Percentiles rank a stretch among this genome's conserved stretches.
Conservation (phyloP, 2,113 vertebrate genomes). For the Aphyosemion australe region DNA sequence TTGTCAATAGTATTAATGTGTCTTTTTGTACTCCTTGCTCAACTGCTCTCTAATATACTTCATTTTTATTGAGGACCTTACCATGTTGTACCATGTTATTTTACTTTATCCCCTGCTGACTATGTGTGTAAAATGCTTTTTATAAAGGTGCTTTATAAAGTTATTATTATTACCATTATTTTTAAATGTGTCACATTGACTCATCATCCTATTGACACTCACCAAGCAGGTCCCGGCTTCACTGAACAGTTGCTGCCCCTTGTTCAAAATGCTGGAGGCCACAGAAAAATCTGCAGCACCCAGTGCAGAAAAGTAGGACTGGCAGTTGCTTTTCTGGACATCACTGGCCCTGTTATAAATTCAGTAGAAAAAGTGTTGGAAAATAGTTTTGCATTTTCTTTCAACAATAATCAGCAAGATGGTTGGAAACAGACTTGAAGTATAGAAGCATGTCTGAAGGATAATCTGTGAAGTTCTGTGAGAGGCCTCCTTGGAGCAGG, state of each 20-base stretch:
- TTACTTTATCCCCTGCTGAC: too few species aligned
- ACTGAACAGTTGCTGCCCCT: constrained; percentile 15
- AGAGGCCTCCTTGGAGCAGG: constrained; percentile 30
- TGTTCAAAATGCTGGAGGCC: constrained; percentile 52
- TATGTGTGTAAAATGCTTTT: too few species aligned
- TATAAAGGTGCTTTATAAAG: too few species aligned
- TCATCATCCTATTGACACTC: constrained; percentile 7
- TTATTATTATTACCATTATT: too few species aligned
- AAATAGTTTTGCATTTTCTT: not conserved
- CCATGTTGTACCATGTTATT: too few species aligned
- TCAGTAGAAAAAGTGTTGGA: not conserved
- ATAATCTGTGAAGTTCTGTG: constrained; percentile 57
- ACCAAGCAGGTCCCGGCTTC: constrained; percentile 62
- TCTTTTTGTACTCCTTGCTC: too few species aligned
- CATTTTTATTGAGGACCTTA: too few species aligned
- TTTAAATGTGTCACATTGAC: not conserved
- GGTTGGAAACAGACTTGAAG: constrained; percentile 29
- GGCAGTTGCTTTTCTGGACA: constrained; percentile 50
- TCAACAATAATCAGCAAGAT: not conserved
- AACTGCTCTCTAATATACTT: too few species aligned
- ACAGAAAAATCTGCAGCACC: constrained; percentile 63
- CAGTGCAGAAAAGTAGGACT: constrained; percentile 54
- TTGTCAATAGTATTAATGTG: too few species aligned
- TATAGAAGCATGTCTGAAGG: constrained; percentile 74
- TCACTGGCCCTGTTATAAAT: constrained; percentile 45